Evolutionary conservation across 2,888 invertebrate genomes (phyloP), one percentile per base, ranked within the genome.

Genomic region (Dromius quadrimaculatus): DNA sequence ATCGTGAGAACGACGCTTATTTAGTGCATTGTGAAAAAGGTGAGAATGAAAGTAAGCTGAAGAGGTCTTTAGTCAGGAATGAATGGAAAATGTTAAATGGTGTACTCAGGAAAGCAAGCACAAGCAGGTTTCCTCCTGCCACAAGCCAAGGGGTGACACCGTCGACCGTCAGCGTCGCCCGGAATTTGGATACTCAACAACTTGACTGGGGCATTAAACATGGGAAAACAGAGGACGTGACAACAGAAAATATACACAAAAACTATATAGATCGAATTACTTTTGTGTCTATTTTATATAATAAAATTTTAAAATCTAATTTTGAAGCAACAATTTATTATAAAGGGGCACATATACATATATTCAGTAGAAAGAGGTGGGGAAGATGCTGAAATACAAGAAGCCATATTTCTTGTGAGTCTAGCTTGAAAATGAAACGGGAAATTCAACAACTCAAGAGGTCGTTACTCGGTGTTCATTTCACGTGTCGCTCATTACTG

Each of bases 401-500:
- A 11, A 3, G 13, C 47, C n/a, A 50, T 50, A 50, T 50, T 15
- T 50, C 47, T 15, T 9, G 47, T 50, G 13, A 28, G 4, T 5
- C 8, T 8, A 8, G 28, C 4, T 22, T 9, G 47, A 50, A 23
- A 50, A 50, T 15, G 47, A 45, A 45, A 45, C 23, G 47, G 28
- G 50, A 28, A 54, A 54, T 9, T 28, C 50, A 54, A 54, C 50
- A 54, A 54, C 50, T 54, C 28, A 54, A 15, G 9, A 54, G 8
- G 50, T 54, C 50, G 28, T 54, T 54, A 54, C 28, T 50, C 50
- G 50, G 50, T 22, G 50, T 28, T 50, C 50, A 50, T 54, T 54
- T 54, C 23, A 43, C 68, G 68, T 68, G 36, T 65, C 68, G 50
- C 68, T 68, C 68, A 68, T 68, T 68, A 68, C 59, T 17, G 28